Evolutionary conservation across 23 tunicate genomes (phyloP).

Genomic region (Botrylloides violaceus): DNA sequence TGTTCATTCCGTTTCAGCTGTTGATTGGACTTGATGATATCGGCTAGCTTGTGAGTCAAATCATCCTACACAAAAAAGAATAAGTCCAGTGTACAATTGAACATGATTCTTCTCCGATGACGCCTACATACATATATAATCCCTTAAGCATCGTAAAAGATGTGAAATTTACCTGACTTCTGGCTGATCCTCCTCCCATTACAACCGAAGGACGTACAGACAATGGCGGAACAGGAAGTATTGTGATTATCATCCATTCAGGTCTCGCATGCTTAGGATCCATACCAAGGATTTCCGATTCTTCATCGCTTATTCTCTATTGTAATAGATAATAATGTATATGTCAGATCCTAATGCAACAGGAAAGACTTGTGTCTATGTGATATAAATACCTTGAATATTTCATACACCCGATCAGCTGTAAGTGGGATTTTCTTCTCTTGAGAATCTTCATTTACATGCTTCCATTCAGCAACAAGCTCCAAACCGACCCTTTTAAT

Average conservation of each 20-base stretch:
- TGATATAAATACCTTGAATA: constrained; percentile 73
- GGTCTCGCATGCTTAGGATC: constrained; percentile 96
- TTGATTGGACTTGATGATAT: constrained; percentile 90
- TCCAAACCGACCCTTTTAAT: constrained; percentile 71
- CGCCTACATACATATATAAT: too few relatives aligned
- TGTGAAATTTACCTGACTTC: constrained; percentile 69
- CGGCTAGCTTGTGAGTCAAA: constrained; percentile 97
- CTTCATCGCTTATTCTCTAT: constrained; percentile 92
- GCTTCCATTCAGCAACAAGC: constrained; percentile 95
- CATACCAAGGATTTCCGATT: constrained; percentile 97
- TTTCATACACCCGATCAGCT: constrained; percentile 93
- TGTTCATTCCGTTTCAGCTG: constrained; percentile 92
- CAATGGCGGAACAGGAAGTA: constrained; percentile 94
- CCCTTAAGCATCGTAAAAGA: too few relatives aligned
- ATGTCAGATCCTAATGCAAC: too few relatives aligned
- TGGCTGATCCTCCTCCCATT: constrained; percentile 95
- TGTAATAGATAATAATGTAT: constrained; percentile 2
- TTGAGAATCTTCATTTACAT: constrained; percentile 88
- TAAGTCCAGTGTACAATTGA: background rate
- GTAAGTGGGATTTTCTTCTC: constrained; percentile 92
- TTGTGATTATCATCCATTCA: constrained; percentile 98
- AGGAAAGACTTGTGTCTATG: background rate
- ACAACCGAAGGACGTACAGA: constrained; percentile 99
- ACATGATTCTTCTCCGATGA: too few relatives aligned
- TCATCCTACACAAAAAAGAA: constrained; percentile 75